These are phyloP conservation scores for Epistrophe eligans DNA, from an alignment of 2,888 invertebrate species.

Conservation along the genomic window DNA sequence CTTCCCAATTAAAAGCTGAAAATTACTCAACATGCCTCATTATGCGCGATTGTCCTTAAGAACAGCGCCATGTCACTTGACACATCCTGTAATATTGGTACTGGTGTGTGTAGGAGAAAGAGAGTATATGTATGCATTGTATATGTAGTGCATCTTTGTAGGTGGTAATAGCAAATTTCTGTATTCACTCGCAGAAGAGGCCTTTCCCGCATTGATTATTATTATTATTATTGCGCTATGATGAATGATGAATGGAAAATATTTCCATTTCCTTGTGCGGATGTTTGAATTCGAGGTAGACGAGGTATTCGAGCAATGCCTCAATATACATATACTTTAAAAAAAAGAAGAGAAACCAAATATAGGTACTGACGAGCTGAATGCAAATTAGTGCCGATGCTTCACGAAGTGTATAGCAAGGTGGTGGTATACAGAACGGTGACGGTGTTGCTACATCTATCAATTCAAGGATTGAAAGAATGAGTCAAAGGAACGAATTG, in stretches of 20 bases:
- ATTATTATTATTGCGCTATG: constrained; percentile 15
- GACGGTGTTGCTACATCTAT: constrained; percentile 15
- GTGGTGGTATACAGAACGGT: neutral
- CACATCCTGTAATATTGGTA: constrained; percentile 7
- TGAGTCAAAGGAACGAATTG: constrained; percentile 49
- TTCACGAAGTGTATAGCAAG: constrained; percentile 27
- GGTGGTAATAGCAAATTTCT: constrained; percentile 36
- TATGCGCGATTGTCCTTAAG: constrained; percentile 54
- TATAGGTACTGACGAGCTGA: constrained; percentile 58
- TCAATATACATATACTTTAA: neutral
- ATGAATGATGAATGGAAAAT: constrained; percentile 46
- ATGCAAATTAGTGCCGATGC: constrained; percentile 58
- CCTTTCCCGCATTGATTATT: constrained; percentile 49
- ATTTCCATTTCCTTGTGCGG: constrained; percentile 60
- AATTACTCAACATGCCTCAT: constrained; percentile 59
- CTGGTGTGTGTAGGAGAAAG: neutral
- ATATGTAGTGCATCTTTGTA: neutral
- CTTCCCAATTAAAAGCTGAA: constrained; percentile 61
- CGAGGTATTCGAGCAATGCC: neutral
- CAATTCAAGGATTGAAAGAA: constrained; percentile 19
- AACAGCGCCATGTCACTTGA: constrained; percentile 27
- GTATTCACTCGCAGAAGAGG: constrained; percentile 35
- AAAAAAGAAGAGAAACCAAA: constrained; percentile 29
- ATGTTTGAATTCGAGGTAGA: constrained; percentile 17
- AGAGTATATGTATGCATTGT: too few relatives aligned